These are phyloP conservation scores for Leucopsar rothschildi DNA, from an alignment of 2,113 vertebrate genomes.

Conservation along the genomic window DNA sequence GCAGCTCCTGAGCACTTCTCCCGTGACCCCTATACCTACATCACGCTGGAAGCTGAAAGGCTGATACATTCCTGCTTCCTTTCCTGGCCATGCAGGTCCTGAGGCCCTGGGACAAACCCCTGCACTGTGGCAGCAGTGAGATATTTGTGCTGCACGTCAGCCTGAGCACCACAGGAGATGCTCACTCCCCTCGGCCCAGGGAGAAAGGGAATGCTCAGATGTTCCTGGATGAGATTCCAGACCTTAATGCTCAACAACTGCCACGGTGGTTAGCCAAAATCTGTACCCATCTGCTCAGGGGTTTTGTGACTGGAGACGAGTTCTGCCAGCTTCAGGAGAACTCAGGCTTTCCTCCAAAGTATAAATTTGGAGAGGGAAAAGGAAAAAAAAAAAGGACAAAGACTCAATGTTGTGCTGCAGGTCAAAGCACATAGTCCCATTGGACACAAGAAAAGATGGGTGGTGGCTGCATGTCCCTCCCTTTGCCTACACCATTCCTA, in stretches of 20 bases:
- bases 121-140: background rate
- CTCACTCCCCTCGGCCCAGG: accelerated
- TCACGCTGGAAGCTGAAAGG: background rate
- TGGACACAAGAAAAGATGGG: background rate
- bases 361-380: background rate
- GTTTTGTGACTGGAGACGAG: background rate
- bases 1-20: background rate
- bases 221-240: conserved; percentile 23
- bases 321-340: conserved; percentile 21
- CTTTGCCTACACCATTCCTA: background rate
- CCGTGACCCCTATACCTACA: too few species aligned
- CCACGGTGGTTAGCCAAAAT: background rate
- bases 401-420: background rate
- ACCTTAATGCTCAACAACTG: conserved; percentile 53
- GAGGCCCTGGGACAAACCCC: background rate
- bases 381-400: background rate
- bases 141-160: background rate
- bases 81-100: background rate
- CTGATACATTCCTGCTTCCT: background rate
- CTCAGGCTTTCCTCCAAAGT: background rate
- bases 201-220: background rate
- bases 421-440: background rate
- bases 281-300: conserved; percentile 56
- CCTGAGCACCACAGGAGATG: background rate
- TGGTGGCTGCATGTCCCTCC: background rate